phyloP scores from a whole-genome alignment of 1,140 invertebrate genomes.

The Diabrotica virgifera region DNA sequence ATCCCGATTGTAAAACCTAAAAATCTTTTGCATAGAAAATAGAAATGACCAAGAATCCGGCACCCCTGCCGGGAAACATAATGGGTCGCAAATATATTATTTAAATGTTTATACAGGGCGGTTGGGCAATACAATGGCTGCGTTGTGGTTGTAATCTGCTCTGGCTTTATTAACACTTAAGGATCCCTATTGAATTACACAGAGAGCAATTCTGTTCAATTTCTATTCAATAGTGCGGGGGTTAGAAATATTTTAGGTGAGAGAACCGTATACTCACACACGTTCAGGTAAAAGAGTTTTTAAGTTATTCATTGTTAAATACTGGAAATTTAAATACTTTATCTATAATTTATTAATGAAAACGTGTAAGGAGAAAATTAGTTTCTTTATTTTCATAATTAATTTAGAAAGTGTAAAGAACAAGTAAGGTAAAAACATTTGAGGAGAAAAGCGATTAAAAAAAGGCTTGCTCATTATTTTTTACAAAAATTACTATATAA shows the following conservation, averaged over 20 bases:
- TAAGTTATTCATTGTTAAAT: no score
- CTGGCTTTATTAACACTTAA: conserved; percentile 18
- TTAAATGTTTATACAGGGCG: conserved; percentile 19
- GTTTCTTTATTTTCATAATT: no score
- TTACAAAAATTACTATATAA: no score
- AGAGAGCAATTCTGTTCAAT: conserved; percentile 5
- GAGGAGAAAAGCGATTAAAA: no score
- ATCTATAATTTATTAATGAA: no score
- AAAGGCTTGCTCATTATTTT: no score
- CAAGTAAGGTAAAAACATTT: no score
- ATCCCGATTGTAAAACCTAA: conserved; percentile 15
- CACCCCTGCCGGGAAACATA: not conserved
- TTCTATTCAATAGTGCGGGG: conserved; percentile 4
- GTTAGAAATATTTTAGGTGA: not conserved
- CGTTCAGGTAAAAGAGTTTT: no score
- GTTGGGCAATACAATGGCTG: conserved; percentile 7
- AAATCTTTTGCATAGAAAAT: conserved; percentile 12
- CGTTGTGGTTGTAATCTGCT: conserved; percentile 20
- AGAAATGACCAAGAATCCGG: not conserved
- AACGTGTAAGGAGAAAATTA: no score
- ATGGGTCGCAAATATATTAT: conserved; percentile 24
- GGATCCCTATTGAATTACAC: conserved; percentile 15
- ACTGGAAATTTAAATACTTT: no score
- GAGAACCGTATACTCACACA: no score
- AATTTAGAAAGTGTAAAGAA: no score